Base-by-base conservation (phyloP, 2,797 vertebrate genomes). In the Bovichtus diacanthus region DNA sequence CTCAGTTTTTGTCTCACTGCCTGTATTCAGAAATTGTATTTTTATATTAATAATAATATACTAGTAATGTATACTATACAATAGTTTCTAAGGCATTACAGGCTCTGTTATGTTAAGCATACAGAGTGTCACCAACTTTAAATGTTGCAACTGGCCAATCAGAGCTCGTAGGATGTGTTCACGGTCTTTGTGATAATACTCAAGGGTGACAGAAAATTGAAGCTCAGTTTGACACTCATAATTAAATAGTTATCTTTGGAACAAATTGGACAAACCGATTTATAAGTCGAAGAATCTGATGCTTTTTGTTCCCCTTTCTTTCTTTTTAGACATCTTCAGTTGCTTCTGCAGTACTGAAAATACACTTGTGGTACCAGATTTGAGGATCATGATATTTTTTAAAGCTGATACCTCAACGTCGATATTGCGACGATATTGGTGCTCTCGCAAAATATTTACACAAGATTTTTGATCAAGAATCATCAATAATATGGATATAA, bases 251-350 rank as follows among this genome's bases (percentile, higher is more conserved):
- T 27, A 29, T 50, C 50, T 34, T 65, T n/a, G 29, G 58, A 44
- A 29, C n/a, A 70, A 66, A 72, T 6, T 25, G n/a, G n/a, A n/a
- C n/a, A n/a, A n/a, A n/a, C n/a, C n/a, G 60, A 78, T 70, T 39
- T 12, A 2, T 59, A 54, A 47, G 71, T 31, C 25, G 9, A 36
- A 58, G 19, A 76, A 63, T n/a, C 10, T 47, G 27, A 39, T 49
- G 18, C 9, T 43, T 25, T 51, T n/a, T n/a, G 27, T 27, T 27
- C 27, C 27, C 27, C 4, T 27, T 27, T 5, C 27, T 47, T 9
- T 10, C 11, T 34, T 64, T 36, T 49, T 43, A 64, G 3, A 44
- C 29, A 61, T 60, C 64, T 68, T n/a, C 23, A 59, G 43, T 13
- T n/a, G 59, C 54, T 39, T 68, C 16, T 53, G 27, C 27, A 54